A percentile compares a stretch with the other conserved stretches of the same genome.
phyloP scores from a whole-genome alignment of 2,797 vertebrate genomes.

The Heteromormyrus szaboi region DNA sequence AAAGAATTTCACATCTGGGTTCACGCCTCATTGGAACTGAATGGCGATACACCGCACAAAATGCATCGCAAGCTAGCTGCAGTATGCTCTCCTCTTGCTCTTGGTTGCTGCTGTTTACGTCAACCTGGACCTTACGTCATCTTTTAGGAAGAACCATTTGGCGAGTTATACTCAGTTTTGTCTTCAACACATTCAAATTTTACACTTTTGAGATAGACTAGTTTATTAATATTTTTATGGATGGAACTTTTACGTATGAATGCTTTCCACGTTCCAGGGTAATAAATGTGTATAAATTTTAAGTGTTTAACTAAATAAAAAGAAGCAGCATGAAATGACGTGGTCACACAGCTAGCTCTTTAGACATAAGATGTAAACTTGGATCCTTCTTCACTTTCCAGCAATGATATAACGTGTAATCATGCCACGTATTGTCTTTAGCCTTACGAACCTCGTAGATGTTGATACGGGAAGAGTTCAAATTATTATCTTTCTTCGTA shows the following conservation, averaged over 20 bases:
- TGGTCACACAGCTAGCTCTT: neutral
- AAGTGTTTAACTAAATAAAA: neutral
- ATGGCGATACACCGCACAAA: neutral
- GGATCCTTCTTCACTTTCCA: neutral
- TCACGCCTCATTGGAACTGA: neutral
- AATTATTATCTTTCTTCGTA: neutral
- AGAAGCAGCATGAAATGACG: neutral
- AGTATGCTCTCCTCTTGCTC: neutral
- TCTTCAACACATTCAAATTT: neutral
- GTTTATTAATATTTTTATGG: neutral
- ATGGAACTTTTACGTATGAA: constrained; percentile 18
- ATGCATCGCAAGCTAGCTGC: neutral
- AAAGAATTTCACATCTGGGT: neutral
- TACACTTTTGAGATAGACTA: neutral
- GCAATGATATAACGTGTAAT: neutral
- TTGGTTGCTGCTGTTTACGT: neutral
- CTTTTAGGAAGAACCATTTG: neutral
- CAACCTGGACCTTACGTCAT: neutral
- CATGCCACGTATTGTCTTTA: neutral
- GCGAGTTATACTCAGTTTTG: neutral
- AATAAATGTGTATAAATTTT: neutral
- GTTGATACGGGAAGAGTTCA: neutral
- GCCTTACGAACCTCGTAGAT: neutral
- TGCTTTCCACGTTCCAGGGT: neutral
- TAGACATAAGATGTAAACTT: neutral